Percentiles rank a stretch among this genome's conserved stretches.
phyloP scores from a whole-genome alignment of 37 sponge, comb jelly and placozoan species.

The Oscarella lobularis region DNA sequence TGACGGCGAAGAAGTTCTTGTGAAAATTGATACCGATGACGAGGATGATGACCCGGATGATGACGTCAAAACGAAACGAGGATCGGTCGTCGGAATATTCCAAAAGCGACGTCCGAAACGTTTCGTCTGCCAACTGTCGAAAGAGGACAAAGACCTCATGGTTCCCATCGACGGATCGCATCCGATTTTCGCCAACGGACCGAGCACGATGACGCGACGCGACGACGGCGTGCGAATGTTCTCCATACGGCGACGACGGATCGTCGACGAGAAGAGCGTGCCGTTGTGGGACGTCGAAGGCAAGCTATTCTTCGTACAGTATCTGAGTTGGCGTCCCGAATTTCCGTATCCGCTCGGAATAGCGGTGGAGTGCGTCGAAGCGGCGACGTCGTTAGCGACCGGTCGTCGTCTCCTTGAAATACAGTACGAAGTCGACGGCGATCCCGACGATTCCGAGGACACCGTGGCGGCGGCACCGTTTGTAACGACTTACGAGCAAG shows the following conservation, averaged over 20 bases:
- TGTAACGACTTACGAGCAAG: neutral
- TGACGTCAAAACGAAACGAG: neutral
- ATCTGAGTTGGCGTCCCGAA: neutral
- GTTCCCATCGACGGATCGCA: neutral
- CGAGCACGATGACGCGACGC: too few species aligned
- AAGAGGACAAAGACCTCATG: neutral
- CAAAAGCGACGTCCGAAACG: neutral
- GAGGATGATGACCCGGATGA: neutral
- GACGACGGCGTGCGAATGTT: neutral
- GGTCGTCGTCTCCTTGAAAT: neutral
- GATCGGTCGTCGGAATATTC: neutral
- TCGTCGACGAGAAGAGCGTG: neutral
- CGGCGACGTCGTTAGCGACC: neutral
- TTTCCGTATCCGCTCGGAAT: neutral
- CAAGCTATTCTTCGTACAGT: neutral
- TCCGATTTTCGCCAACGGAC: neutral
- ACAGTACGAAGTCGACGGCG: neutral
- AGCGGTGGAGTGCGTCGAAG: neutral
- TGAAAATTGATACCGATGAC: neutral
- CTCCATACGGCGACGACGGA: neutral
- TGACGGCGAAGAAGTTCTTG: slow-evolving; percentile 2
- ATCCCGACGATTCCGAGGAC: neutral
- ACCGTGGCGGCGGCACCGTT: too few species aligned
- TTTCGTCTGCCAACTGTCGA: neutral
- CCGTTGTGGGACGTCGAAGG: neutral